These are phyloP conservation scores for Petrocephalus sullivani DNA, from an alignment of 2,797 vertebrate species.

Conservation along the genomic window DNA sequence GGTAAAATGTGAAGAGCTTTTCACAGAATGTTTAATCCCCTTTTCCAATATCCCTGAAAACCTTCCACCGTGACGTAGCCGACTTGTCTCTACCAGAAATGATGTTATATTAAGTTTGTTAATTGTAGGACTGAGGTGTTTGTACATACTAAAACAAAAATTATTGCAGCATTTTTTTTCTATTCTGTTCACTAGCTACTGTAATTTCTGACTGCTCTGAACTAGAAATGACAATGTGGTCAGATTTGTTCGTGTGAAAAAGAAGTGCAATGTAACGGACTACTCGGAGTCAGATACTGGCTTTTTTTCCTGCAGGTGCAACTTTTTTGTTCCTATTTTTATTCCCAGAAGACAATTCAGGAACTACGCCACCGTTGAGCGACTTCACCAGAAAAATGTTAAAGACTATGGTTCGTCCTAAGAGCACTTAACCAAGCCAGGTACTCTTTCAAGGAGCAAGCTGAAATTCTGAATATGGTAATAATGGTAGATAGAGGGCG, in stretches of 20 bases:
- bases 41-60: constrained; percentile 27
- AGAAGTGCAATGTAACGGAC: constrained; percentile 40
- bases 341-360: constrained; percentile 31
- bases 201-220: constrained; percentile 43
- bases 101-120: constrained; percentile 46
- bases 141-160: constrained; percentile 43
- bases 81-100: constrained; percentile 36
- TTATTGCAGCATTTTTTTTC: constrained; percentile 39
- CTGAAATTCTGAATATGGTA: constrained; percentile 26
- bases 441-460: constrained; percentile 29
- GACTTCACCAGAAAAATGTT: constrained; percentile 17
- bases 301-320: constrained; percentile 37
- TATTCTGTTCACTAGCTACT: constrained; percentile 48
- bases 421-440: constrained; percentile 47
- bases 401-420: constrained; percentile 20
- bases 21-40: constrained; percentile 36
- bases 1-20: constrained; percentile 42
- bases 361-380: constrained; percentile 31
- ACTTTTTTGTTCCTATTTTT: constrained; percentile 31
- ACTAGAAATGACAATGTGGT: constrained; percentile 24
- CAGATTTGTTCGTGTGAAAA: constrained; percentile 28
- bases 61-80: constrained; percentile 27
- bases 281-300: constrained; percentile 39
- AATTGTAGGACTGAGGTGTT: constrained; percentile 47
- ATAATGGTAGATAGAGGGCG: not conserved